Base-by-base conservation (phyloP, 2,113 vertebrate genomes). In the Excalfactoria chinensis region DNA sequence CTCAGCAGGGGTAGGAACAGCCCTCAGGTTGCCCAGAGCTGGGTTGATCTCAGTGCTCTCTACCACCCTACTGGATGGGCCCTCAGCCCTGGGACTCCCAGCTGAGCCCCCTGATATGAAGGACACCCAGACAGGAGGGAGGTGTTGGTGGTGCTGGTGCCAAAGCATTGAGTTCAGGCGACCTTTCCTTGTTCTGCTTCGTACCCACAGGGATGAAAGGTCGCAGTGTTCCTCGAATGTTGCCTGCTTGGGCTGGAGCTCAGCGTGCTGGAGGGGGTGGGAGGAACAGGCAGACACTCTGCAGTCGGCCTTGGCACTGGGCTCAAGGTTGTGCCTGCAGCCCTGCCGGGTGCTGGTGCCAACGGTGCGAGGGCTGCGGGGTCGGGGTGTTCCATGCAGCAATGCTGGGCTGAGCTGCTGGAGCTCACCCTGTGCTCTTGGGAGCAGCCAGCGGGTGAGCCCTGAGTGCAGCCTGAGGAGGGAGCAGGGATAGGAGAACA, bases 151-250 rank as follows among this genome's bases (percentile, higher is more conserved):
- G 84, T 20, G 4, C 70, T 64, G 9, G 46, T 93, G 92, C 76
- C 90, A 58, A 44, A 67, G 53, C 90, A 81, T 75, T 59, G 6
- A 51, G 18, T 82, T 63, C 1, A 0, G 49, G 58, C 0, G 46
- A 93, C 89, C 92, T 95, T 96, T 96, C 83, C 76, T 75, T 84
- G 0, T 34, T 40, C n/a, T 56, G 77, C 32, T 40, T 63, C 11
- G 44, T 84, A 5, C 58, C 43, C 32, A 0, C 44, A 0, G 71
- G 82, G 94, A 95, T 89, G 95, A 97, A 93, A 96, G 95, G 89
- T 95, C 79, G 0, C 4, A 5, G 34, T 28, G 82, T 86, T 91
- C 76, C 86, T 78, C 9, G 2, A 43, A 53, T 55, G 11, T 81
- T 11, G 6, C 37, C 89, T 20, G 60, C 55, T 59, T 40, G 1